Evolutionary conservation across 2,113 vertebrate species (phyloP).

Genomic region (Myiozetetes cayanensis): DNA sequence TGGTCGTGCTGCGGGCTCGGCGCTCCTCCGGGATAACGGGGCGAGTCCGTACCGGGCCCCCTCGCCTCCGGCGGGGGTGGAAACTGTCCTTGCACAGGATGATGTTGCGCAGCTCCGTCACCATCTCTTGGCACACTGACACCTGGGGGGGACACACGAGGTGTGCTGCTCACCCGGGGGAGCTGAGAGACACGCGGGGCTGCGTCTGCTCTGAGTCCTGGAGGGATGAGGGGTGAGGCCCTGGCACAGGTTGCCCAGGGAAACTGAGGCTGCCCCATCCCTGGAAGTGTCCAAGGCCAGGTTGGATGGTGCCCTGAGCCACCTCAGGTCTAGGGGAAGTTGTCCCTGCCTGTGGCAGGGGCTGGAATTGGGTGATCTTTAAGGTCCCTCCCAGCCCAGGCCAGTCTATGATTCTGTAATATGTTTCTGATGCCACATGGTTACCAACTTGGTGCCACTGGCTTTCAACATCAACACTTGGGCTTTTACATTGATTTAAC

Average conservation of each 20-base stretch:
- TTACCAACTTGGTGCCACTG: accelerated
- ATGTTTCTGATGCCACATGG: not conserved
- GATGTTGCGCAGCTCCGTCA: constrained; percentile 91
- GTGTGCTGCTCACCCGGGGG: not conserved
- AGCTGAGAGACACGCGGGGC: not conserved
- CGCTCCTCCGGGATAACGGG: constrained; percentile 81
- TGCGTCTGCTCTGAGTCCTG: not conserved
- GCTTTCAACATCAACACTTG: not conserved
- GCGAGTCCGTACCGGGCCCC: constrained; percentile 72
- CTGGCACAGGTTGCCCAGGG: not conserved
- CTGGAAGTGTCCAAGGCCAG: not conserved
- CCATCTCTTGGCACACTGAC: constrained; percentile 96
- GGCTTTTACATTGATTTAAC: not conserved
- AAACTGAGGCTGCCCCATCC: not conserved
- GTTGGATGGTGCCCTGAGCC: not conserved
- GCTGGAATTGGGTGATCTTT: not conserved
- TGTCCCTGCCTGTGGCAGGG: not conserved
- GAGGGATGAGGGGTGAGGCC: not conserved
- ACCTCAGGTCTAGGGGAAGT: not conserved
- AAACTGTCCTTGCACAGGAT: constrained; percentile 92
- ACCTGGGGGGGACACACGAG: constrained; percentile 76
- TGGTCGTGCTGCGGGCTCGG: constrained; percentile 73
- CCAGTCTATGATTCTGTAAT: not conserved
- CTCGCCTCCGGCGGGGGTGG: constrained; percentile 82
- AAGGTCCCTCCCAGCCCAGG: not conserved